Evolutionary conservation across 1,140 invertebrate species (phyloP).

Genomic region (Procambarus virginalis): DNA sequence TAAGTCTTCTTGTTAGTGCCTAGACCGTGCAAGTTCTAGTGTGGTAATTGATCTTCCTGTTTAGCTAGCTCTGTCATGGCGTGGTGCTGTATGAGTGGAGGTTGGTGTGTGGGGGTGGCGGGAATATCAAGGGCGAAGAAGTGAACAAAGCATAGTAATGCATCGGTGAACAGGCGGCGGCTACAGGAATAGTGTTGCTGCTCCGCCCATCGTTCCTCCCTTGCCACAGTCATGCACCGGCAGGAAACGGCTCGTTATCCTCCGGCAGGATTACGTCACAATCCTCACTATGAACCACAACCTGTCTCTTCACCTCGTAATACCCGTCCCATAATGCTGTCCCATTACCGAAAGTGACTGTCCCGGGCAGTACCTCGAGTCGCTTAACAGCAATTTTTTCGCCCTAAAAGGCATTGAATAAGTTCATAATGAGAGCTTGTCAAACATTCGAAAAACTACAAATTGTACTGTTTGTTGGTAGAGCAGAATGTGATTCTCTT

Average conservation of each 20-base stretch:
- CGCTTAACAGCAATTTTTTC: too few relatives aligned
- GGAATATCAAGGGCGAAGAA: constrained; percentile 9
- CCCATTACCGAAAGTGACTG: too few relatives aligned
- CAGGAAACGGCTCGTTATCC: constrained; percentile 32
- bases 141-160: constrained; percentile 32
- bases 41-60: too few relatives aligned
- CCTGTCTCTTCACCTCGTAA: background rate
- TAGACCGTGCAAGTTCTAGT: too few relatives aligned
- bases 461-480: too few relatives aligned
- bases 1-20: background rate
- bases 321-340: background rate
- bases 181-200: constrained; percentile 20
- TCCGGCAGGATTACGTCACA: background rate
- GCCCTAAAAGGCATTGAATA: too few relatives aligned
- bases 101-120: background rate
- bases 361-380: too few relatives aligned
- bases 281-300: constrained; percentile 7
- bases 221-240: constrained; percentile 31
- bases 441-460: too few relatives aligned
- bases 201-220: constrained; percentile 32
- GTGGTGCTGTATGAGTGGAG: too few relatives aligned
- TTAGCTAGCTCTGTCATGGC: too few relatives aligned
- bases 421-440: too few relatives aligned
- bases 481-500: too few relatives aligned
- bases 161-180: constrained; percentile 13